A percentile compares a stretch with the other conserved stretches of the same genome.
These are phyloP conservation scores for Loripinus fragilis DNA, from an alignment of 2,888 invertebrate genomes.

Conservation along the genomic window DNA sequence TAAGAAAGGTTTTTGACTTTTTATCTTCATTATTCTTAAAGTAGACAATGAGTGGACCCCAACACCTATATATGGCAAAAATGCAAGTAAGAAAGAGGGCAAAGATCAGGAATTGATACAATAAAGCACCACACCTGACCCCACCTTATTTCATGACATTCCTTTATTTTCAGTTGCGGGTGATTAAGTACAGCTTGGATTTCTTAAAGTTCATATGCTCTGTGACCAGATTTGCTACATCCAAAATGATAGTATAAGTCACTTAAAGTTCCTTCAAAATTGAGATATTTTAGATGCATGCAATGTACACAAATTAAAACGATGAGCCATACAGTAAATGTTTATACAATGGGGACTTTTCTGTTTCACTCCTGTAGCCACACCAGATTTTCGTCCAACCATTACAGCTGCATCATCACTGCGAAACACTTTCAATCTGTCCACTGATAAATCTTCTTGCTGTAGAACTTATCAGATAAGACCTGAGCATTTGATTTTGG, in stretches of 20 bases:
- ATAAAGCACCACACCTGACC: no score
- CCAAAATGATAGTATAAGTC: conserved; percentile 24
- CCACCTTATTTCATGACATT: conserved; percentile 33
- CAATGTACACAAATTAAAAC: conserved; percentile 27
- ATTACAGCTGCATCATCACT: conserved; percentile 34
- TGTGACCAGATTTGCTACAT: conserved; percentile 24
- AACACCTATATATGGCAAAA: no score
- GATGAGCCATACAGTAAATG: conserved; percentile 36
- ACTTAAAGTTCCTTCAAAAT: conserved; percentile 24
- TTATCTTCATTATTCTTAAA: no score
- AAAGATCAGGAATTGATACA: no score
- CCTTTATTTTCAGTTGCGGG: conserved; percentile 28
- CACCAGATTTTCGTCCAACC: conserved; percentile 16
- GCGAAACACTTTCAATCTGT: conserved; percentile 19
- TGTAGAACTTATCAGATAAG: neutral
- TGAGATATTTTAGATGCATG: conserved; percentile 32
- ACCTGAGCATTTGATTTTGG: conserved; percentile 27
- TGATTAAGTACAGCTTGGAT: conserved; percentile 23
- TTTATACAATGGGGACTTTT: conserved; percentile 28
- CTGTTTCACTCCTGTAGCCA: conserved; percentile 26
- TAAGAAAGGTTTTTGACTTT: no score
- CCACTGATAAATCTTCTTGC: conserved; percentile 16
- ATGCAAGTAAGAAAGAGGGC: no score
- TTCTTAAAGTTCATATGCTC: conserved; percentile 27
- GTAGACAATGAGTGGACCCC: no score